Evolutionary conservation across 2,113 vertebrate species (phyloP), one percentile per base, ranked within the genome.

Genomic region (Accipiter virgatus): DNA sequence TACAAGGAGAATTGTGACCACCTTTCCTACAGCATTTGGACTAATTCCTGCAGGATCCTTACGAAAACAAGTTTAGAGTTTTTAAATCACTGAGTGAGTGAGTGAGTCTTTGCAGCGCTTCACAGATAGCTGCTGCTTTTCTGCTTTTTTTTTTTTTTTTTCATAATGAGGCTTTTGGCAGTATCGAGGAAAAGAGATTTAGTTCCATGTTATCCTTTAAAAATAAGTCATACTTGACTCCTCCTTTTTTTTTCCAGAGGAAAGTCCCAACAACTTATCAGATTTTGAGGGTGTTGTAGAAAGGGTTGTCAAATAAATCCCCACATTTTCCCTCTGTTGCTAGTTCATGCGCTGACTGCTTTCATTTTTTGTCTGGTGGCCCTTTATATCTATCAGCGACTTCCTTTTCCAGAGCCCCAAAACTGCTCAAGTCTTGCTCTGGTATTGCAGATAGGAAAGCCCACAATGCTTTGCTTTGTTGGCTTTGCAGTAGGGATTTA

Each of bases 1-100:
- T 97, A 93, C 91, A 81, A 88, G 92, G 43, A 95, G 86, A 96
- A 80, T 65, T n/a, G 38, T 63, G 85, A 75, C 82, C 90, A 90
- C 77, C 36, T 97, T 95, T 77, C 67, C 79, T 65, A 50, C n/a
- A 61, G 38, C 83, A 95, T 90, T 16, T 21, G 43, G 73, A 72
- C 68, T 19, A 62, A 95, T 89, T 88, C 26, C 23, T 67, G 47
- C 72, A 79, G 93, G 68, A 93, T 95, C 86, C 83, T 90, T 65
- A 62, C 7, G 6, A 84, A 91, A 92, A 81, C 81, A 66, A 92
- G 19, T 79, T 90, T 50, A 78, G 21, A 68, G 31, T 66, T 86
- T 95, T 88, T 75, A 56, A 92, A 72, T 94, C 86, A 93, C 43
- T 11, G 47, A 91, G 38, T 22, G 8, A 75, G 66, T 72, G 42